phyloP scores from a whole-genome alignment of 2,888 invertebrate genomes.

The Rhagonycha fulva region DNA sequence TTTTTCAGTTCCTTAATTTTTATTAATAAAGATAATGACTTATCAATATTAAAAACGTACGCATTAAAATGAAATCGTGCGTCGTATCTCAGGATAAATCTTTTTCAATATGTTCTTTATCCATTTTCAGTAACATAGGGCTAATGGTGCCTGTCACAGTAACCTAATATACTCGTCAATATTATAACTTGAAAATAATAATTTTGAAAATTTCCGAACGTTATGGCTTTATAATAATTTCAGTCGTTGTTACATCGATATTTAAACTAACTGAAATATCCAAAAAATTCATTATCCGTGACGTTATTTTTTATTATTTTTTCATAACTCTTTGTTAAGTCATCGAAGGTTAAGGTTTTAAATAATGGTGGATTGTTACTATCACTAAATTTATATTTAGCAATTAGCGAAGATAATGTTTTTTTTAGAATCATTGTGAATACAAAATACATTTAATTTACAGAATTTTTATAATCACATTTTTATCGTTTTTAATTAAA shows the following conservation, averaged over 20 bases:
- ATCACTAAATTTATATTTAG: neutral
- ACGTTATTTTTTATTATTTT: neutral
- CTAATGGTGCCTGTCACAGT: constrained; percentile 26
- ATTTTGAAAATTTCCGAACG: neutral
- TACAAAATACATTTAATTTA: neutral
- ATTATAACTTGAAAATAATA: constrained; percentile 19
- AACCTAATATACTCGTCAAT: constrained; percentile 25
- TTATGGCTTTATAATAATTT: neutral
- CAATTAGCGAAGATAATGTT: neutral
- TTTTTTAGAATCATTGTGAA: neutral
- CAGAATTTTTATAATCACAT: neutral
- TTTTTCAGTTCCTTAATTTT: neutral
- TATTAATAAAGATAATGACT: neutral
- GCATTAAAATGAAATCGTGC: neutral
- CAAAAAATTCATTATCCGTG: neutral
- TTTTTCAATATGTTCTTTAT: constrained; percentile 31
- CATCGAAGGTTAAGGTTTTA: constrained; percentile 5
- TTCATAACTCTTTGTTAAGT: neutral
- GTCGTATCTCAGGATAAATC: constrained; percentile 30
- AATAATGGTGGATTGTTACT: neutral
- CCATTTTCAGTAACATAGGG: constrained; percentile 20
- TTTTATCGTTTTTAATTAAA: neutral
- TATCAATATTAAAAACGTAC: neutral
- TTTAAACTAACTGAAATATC: neutral
- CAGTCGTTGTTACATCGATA: constrained; percentile 20